A percentile compares a stretch with the other conserved stretches of the same genome.
Evolutionary conservation across 2,113 vertebrate species (phyloP).

Genomic region (Pseudorasbora parva): DNA sequence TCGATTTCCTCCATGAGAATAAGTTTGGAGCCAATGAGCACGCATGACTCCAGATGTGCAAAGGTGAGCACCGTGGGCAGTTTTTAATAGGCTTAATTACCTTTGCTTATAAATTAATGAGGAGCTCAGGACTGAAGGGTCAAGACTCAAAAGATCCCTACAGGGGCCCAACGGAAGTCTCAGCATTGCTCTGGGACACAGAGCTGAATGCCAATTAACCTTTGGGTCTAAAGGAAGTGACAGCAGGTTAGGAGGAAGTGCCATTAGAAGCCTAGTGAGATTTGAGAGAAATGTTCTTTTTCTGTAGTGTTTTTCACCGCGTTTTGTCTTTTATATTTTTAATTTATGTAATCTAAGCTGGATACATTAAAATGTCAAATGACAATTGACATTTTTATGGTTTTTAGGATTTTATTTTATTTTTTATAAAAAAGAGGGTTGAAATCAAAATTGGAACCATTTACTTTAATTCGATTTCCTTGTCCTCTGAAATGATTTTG

Average conservation of each 20-base stretch:
- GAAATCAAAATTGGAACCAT: not conserved
- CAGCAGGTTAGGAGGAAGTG: slow-evolving; percentile 36
- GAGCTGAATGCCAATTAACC: slow-evolving; percentile 56
- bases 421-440: not conserved
- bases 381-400: not conserved
- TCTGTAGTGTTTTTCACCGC: not conserved
- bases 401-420: not conserved
- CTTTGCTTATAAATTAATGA: slow-evolving; percentile 61
- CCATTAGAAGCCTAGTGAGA: slow-evolving; percentile 10
- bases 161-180: slow-evolving; percentile 31
- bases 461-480: not conserved
- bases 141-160: slow-evolving; percentile 23
- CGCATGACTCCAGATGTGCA: slow-evolving; percentile 23
- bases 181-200: slow-evolving; percentile 19
- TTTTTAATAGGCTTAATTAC: slow-evolving; percentile 60
- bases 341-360: not conserved
- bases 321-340: not conserved
- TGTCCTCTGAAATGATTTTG: not conserved
- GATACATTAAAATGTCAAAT: not conserved
- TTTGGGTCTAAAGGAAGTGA: slow-evolving; percentile 42
- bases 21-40: not conserved
- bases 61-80: slow-evolving; percentile 54
- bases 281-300: slow-evolving; percentile 17
- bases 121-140: slow-evolving; percentile 38
- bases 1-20: not conserved